Percentiles rank a stretch among this genome's conserved stretches.
phyloP scores from a whole-genome alignment of 2,888 invertebrate species.

The Lochmaea crataegi region DNA sequence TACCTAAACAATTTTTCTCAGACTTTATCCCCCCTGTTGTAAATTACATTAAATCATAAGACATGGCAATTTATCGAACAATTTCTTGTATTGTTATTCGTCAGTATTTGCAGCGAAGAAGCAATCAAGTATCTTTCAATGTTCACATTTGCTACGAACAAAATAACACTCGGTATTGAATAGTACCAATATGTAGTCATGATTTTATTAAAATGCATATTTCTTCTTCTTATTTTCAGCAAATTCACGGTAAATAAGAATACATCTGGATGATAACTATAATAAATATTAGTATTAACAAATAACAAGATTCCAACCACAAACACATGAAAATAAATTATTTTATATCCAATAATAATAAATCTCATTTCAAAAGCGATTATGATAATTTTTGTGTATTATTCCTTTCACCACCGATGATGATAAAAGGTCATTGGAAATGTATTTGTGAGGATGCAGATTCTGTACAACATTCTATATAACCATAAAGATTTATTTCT shows the following conservation, averaged over 20 bases:
- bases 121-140: too few species aligned
- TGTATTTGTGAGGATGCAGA: slow-evolving; percentile 19
- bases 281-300: slow-evolving; percentile 31
- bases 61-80: too few species aligned
- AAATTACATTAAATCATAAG: too few species aligned
- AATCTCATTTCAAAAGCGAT: slow-evolving; percentile 41
- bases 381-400: slow-evolving; percentile 40
- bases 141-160: too few species aligned
- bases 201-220: not conserved
- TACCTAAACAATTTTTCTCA: too few species aligned
- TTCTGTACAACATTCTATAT: not conserved
- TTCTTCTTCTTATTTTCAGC: not conserved
- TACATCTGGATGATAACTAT: not conserved
- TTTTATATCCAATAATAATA: slow-evolving; percentile 36
- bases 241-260: not conserved
- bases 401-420: slow-evolving; percentile 40
- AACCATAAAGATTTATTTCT: not conserved
- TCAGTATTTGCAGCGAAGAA: too few species aligned
- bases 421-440: slow-evolving; percentile 38
- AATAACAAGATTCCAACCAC: slow-evolving; percentile 28
- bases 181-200: not conserved
- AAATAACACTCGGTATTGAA: too few species aligned
- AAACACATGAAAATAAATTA: slow-evolving; percentile 32
- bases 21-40: too few species aligned
- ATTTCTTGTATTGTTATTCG: too few species aligned